Percentiles rank a stretch among this genome's conserved stretches.
phyloP scores from a whole-genome alignment of 2,888 invertebrate species.

The Rhamphomyia laevipes region DNA sequence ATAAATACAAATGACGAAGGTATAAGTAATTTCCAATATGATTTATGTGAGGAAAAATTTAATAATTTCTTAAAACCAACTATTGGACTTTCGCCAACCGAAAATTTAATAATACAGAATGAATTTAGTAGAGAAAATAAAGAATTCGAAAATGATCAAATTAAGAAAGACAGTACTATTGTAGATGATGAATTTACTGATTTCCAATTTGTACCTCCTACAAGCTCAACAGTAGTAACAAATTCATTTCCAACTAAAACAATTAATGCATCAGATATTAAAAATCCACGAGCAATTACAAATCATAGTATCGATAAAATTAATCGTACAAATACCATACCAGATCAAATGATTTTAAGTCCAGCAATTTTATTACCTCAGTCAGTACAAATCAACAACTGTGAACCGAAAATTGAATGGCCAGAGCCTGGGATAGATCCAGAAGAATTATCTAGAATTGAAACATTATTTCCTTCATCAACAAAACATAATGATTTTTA shows the following conservation, averaged over 20 bases:
- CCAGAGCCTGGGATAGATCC: constrained; percentile 40
- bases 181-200: constrained; percentile 41
- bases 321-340: constrained; percentile 11
- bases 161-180: constrained; percentile 1
- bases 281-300: constrained; percentile 9
- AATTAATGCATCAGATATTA: constrained; percentile 8
- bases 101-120: no score
- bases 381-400: constrained; percentile 24
- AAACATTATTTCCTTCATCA: constrained; percentile 33
- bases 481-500: constrained; percentile 10
- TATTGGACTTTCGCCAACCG: no score
- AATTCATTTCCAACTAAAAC: constrained; percentile 11
- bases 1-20: no score
- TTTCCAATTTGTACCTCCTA: constrained; percentile 35
- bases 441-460: constrained; percentile 35
- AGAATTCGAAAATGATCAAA: no score
- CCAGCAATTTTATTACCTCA: constrained; percentile 31
- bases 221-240: constrained; percentile 6
- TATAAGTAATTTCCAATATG: no score
- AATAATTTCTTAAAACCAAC: no score
- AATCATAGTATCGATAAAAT: constrained; percentile 15
- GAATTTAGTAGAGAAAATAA: no score
- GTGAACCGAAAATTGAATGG: constrained; percentile 41
- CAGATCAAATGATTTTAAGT: constrained; percentile 30
- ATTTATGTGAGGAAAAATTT: no score